Conservation (phyloP, 1,140 invertebrate species). For the Pentalonia nigronervosa region DNA sequence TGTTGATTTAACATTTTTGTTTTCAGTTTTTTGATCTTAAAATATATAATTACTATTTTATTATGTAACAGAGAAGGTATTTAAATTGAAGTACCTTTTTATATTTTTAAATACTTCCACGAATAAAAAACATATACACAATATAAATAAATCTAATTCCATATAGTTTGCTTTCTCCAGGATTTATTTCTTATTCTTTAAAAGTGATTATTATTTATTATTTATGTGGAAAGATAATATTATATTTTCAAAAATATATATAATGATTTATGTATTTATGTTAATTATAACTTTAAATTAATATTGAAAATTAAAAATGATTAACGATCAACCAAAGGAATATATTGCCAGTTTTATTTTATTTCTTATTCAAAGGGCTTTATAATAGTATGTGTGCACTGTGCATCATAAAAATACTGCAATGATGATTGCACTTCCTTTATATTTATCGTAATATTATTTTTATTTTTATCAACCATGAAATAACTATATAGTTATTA, state of each 20-base stretch:
- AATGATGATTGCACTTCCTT: background rate
- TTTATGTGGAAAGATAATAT: background rate
- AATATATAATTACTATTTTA: background rate
- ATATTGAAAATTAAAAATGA: background rate
- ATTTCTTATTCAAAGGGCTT: background rate
- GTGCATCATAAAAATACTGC: background rate
- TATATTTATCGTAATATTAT: background rate
- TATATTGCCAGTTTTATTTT: background rate
- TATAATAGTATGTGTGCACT: background rate
- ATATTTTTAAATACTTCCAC: background rate
- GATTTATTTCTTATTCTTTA: constrained; percentile 1
- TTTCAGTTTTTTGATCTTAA: background rate
- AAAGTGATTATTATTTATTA: background rate
- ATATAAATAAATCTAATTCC: background rate
- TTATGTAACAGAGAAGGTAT: background rate
- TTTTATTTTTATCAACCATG: background rate
- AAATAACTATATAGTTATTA: background rate
- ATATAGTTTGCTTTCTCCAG: background rate
- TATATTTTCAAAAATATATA: background rate
- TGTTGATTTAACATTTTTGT: background rate
- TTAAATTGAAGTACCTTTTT: background rate
- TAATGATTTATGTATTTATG: background rate
- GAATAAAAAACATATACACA: background rate
- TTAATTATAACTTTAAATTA: background rate
- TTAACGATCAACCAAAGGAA: background rate